Conservation (phyloP, 2,797 vertebrate species). For the Liparis tanakae region DNA sequence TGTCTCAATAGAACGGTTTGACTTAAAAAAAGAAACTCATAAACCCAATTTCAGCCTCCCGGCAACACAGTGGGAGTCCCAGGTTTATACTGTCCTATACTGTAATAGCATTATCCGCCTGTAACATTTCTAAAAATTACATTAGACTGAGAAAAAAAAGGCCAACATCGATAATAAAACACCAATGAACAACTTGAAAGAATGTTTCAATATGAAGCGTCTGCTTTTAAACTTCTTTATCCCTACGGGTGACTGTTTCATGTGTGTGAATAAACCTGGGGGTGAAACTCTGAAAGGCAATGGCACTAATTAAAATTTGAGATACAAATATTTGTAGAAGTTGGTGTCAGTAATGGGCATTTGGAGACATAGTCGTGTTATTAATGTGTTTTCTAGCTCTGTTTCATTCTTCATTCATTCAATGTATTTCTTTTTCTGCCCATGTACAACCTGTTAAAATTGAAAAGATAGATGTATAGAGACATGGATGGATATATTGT, state of each 20-base stretch:
- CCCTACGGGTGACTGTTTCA: neutral
- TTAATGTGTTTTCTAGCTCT: neutral
- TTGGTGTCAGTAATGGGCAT: neutral
- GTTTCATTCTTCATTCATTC: neutral
- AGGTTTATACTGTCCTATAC: conserved; percentile 2
- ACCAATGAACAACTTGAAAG: conserved; percentile 1
- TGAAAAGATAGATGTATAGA: neutral
- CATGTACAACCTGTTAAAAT: neutral
- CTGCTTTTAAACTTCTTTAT: neutral
- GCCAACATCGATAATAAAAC: conserved; percentile 24
- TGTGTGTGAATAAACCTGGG: conserved; percentile 7
- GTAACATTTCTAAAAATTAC: conserved; percentile 24
- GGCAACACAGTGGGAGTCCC: conserved; percentile 11
- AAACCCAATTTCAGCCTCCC: conserved; percentile 15
- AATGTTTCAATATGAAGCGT: conserved; percentile 8
- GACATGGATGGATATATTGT: neutral
- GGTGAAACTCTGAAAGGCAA: conserved; percentile 12
- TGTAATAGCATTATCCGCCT: conserved; percentile 22
- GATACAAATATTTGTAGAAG: neutral
- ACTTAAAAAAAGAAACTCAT: conserved; percentile 35
- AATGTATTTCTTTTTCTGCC: neutral
- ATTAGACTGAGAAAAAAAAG: conserved; percentile 11
- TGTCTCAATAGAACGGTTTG: conserved; percentile 22
- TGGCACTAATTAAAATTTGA: neutral
- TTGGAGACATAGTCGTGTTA: conserved; percentile 2